phyloP scores from a whole-genome alignment of 2,888 invertebrate species.

The Drosophila putrida region DNA sequence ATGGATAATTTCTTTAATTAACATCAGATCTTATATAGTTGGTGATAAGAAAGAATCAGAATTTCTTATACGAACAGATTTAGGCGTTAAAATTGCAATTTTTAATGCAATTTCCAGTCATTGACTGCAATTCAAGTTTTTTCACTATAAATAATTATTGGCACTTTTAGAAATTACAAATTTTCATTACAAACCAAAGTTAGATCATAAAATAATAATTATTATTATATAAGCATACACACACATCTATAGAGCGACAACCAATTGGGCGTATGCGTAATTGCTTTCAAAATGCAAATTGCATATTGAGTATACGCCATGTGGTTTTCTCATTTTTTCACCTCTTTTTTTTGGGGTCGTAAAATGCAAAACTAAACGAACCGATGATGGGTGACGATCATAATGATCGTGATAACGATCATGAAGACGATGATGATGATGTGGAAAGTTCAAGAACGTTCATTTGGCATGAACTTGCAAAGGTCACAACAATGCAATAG shows the following conservation, averaged over 20 bases:
- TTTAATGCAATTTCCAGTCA: too few relatives aligned
- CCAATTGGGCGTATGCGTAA: constrained; percentile 39
- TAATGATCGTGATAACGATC: constrained; percentile 7
- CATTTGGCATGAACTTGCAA: constrained; percentile 81
- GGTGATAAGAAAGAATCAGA: too few relatives aligned
- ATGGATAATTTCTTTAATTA: too few relatives aligned
- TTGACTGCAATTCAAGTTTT: too few relatives aligned
- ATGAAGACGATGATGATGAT: constrained; percentile 20
- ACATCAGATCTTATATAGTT: too few relatives aligned
- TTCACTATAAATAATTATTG: too few relatives aligned
- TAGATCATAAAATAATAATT: too few relatives aligned
- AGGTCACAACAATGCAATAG: constrained; percentile 79
- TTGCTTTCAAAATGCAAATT: constrained; percentile 12
- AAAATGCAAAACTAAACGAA: constrained; percentile 34
- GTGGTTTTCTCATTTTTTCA: neutral
- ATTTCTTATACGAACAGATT: too few relatives aligned
- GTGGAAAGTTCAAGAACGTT: constrained; percentile 74
- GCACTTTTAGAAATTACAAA: neutral
- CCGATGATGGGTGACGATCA: constrained; percentile 22
- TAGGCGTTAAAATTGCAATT: too few relatives aligned
- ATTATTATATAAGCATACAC: neutral
- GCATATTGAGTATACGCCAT: constrained; percentile 47
- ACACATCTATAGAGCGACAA: too few relatives aligned
- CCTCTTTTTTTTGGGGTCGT: constrained; percentile 3
- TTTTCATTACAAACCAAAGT: neutral